Conservation (phyloP, 2,797 vertebrate species). For the Somateria mollissima region DNA sequence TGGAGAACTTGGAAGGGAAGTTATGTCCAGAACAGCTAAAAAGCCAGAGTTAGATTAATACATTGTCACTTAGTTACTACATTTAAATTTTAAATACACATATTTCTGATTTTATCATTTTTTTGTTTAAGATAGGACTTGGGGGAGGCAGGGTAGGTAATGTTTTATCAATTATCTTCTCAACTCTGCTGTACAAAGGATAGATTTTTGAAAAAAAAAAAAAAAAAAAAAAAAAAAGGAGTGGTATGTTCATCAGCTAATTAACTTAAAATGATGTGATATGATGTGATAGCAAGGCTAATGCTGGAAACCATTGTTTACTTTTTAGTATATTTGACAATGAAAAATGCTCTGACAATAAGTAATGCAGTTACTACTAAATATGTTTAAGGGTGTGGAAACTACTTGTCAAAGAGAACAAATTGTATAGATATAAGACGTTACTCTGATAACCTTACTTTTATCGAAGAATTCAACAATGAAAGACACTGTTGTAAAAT, state of each 20-base stretch:
- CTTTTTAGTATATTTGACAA: not conserved
- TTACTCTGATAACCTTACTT: not conserved
- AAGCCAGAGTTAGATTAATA: not conserved
- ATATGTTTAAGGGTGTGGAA: not conserved
- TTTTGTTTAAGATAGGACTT: not conserved
- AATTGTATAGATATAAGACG: not conserved
- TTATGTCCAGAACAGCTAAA: not conserved
- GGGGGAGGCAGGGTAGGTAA: not conserved
- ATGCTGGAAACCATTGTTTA: not conserved
- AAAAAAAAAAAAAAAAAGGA: not conserved
- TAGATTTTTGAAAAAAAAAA: not conserved
- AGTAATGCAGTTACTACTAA: not conserved
- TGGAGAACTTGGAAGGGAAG: not conserved
- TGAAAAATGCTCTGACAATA: conserved; percentile 32
- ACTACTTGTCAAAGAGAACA: not conserved
- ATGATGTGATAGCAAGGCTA: not conserved
- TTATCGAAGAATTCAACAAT: not conserved
- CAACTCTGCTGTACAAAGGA: not conserved
- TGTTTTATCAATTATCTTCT: not conserved
- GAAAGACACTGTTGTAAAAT: not conserved
- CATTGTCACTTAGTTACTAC: not conserved
- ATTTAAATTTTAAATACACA: not conserved
- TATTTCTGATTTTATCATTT: not conserved
- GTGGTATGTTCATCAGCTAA: not conserved
- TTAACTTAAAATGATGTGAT: not conserved